Percentiles rank a stretch among this genome's conserved stretches.
phyloP scores from a whole-genome alignment of 1,140 invertebrate species.

The Hesperophylax magnus region DNA sequence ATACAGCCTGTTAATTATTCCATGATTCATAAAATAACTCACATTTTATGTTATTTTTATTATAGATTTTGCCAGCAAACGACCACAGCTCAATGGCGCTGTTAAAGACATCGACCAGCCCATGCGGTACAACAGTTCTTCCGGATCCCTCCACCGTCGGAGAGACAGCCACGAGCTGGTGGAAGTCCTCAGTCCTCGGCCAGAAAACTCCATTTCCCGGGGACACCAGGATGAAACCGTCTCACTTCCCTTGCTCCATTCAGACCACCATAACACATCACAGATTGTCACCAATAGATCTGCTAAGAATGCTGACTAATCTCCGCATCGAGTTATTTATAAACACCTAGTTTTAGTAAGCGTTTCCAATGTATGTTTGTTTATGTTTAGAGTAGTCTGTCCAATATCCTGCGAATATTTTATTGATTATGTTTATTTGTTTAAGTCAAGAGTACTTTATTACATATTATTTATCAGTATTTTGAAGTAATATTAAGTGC shows the following conservation, averaged over 20 bases:
- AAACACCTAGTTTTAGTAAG: constrained; percentile 12
- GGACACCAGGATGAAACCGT: constrained; percentile 8
- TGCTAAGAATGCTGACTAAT: constrained; percentile 12
- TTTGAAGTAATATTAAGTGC: too few relatives aligned
- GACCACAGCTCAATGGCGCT: constrained; percentile 1
- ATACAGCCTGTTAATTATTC: too few relatives aligned
- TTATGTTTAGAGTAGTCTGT: neutral
- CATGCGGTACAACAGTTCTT: constrained; percentile 6
- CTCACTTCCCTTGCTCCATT: constrained; percentile 31
- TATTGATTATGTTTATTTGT: neutral
- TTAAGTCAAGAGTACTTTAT: too few relatives aligned
- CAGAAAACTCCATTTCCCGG: neutral
- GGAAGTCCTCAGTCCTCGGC: constrained; percentile 44
- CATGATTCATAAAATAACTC: neutral
- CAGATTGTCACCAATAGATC: constrained; percentile 27
- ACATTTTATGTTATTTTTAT: neutral
- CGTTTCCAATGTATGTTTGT: constrained; percentile 4
- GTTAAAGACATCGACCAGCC: constrained; percentile 11
- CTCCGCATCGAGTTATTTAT: constrained; percentile 1
- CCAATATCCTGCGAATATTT: neutral
- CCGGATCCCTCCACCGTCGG: constrained; percentile 2
- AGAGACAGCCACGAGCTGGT: constrained; percentile 46
- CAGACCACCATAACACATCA: neutral
- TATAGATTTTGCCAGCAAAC: constrained; percentile 21
- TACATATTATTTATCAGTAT: too few relatives aligned